Evolutionary conservation across 2,797 vertebrate species (phyloP), one percentile per base, ranked within the genome.

Genomic region (Esox masquinongy): DNA sequence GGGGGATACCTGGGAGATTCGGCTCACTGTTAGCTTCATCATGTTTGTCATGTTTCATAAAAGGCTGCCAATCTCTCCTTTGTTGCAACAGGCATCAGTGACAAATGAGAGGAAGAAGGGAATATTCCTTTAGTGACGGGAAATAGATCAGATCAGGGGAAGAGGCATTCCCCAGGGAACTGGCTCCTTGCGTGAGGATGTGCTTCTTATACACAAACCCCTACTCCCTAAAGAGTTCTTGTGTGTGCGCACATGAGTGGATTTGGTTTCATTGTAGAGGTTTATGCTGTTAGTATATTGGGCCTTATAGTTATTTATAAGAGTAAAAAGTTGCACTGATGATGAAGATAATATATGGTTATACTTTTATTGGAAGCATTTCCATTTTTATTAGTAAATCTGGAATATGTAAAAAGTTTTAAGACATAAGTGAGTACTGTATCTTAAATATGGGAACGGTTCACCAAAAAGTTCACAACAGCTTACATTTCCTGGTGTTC

Each of bases 21-120:
- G 79, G 88, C 80, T 88, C 83, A 83, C 74, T 68, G 70, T 56
- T 8, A 74, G 49, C 80, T 77, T 79, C 78, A 84, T 89, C 53
- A 0, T 86, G 82, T 89, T 87, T 85, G 83, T 75, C 82, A 80
- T 87, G 85, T 89, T 91, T 93, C 89, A n/a, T 81, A 83, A 87
- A 88, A 89, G 84, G 74, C 80, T 86, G 85, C 81, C 86, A 85
- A 74, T 88, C 82, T 87, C 77, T 64, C 85, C 70, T 89, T 91
- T 91, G 88, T 91, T 91, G 72, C 70, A 1, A 22, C 74, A 80
- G 84, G 87, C 83, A 80, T 82, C 76, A 74, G 82, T 79, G 83
- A 88, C 82, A 90, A 88, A 89, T 82, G 77, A 64, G 71, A 34
- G 26, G 63, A 73, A 77, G 87, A 87, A 82, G 84, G 83, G 88